Conservation (phyloP, 2,113 vertebrate genomes). For the Pelecanoides urinatrix region DNA sequence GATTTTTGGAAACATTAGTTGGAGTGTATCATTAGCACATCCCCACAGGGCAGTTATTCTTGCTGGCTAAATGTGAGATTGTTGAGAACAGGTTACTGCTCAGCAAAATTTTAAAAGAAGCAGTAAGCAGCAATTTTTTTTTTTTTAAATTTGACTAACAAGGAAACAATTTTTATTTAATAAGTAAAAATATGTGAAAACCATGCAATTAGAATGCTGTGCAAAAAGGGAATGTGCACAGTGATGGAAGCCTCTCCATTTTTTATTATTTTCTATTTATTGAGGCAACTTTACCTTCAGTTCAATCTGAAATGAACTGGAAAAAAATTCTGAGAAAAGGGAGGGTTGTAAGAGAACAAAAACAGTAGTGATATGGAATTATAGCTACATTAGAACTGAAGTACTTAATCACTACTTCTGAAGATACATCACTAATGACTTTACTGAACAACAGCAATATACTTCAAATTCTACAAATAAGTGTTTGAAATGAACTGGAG, state of each 20-base stretch:
- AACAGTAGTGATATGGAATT: not conserved
- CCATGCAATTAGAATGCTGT: not conserved
- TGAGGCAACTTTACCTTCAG: not conserved
- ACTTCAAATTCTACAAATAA: not conserved
- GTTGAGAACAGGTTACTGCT: not conserved
- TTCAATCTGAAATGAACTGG: not conserved
- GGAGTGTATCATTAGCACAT: conserved; percentile 37
- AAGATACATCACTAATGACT: not conserved
- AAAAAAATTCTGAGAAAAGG: not conserved
- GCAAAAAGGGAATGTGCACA: not conserved
- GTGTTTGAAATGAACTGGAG: not conserved
- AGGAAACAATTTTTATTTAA: not conserved
- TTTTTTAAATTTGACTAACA: not conserved
- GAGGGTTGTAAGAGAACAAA: not conserved
- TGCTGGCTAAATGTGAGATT: not conserved
- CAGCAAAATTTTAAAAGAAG: not conserved
- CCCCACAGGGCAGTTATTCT: conserved; percentile 30
- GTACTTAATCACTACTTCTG: not conserved
- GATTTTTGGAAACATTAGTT: conserved; percentile 52
- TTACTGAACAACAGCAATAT: not conserved
- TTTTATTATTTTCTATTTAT: not conserved
- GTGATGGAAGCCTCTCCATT: not conserved
- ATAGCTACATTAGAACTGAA: not conserved
- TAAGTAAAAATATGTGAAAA: not conserved
- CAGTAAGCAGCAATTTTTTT: not conserved